Percentiles rank a stretch among this genome's conserved stretches.
Evolutionary conservation across 2,888 invertebrate species (phyloP).

Genomic region (Melikaiella ostensackeni): DNA sequence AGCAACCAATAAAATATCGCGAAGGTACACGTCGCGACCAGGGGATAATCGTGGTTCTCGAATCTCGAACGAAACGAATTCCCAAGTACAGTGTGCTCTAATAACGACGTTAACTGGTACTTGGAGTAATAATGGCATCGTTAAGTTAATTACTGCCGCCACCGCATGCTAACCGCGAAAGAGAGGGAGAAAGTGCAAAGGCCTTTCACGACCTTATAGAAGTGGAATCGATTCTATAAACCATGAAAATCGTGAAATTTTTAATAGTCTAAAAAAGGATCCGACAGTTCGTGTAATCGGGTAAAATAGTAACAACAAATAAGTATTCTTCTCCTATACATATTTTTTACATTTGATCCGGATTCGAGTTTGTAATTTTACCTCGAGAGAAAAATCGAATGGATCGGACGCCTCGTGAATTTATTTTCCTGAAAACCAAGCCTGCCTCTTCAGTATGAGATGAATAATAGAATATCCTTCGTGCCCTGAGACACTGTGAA

Average conservation of each 20-base stretch:
- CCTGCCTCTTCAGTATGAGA: slow-evolving; percentile 20
- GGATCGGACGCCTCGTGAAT: background rate
- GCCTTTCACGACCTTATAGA: slow-evolving; percentile 42
- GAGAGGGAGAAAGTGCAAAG: slow-evolving; percentile 48
- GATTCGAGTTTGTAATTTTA: background rate
- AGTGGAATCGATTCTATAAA: slow-evolving; percentile 36
- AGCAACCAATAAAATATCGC: slow-evolving; percentile 36
- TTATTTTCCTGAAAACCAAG: slow-evolving; percentile 35
- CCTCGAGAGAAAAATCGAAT: slow-evolving; percentile 36
- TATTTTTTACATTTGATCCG: background rate
- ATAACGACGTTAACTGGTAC: slow-evolving; percentile 49
- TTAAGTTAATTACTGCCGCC: slow-evolving; percentile 58
- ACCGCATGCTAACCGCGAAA: slow-evolving; percentile 42
- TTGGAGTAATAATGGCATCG: slow-evolving; percentile 52
- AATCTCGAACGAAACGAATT: slow-evolving; percentile 35
- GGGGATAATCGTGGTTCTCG: slow-evolving; percentile 16
- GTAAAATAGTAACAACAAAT: background rate
- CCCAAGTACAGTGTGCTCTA: slow-evolving; percentile 26
- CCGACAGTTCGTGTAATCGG: too few relatives aligned
- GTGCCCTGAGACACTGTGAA: slow-evolving; percentile 14
- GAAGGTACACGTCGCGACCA: slow-evolving; percentile 4
- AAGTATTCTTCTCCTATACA: background rate
- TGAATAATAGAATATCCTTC: slow-evolving; percentile 44
- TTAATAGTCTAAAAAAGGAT: background rate
- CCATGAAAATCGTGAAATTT: background rate